These are phyloP conservation scores for Mayetiola destructor DNA, from an alignment of 2,888 invertebrate genomes.

Conservation along the genomic window DNA sequence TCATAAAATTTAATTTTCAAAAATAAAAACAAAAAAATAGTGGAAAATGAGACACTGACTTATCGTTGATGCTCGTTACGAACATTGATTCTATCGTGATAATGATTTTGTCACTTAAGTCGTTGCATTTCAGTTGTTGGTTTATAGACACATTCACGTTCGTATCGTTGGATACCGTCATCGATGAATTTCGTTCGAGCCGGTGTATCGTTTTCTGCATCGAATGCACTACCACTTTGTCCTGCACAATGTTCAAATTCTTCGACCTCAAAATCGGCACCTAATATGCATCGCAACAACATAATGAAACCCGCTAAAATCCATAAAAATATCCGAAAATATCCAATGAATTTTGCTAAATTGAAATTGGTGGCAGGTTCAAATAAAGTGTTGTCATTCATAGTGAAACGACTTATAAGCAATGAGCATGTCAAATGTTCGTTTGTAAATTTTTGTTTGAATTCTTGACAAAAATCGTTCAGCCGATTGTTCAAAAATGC, in stretches of 20 bases:
- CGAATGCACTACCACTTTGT: neutral
- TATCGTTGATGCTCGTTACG: too few relatives aligned
- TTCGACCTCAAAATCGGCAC: conserved; percentile 4
- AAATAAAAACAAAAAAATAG: too few relatives aligned
- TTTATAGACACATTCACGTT: neutral
- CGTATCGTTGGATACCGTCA: neutral
- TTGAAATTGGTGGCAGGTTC: neutral
- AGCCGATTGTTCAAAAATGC: neutral
- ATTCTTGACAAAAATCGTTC: neutral
- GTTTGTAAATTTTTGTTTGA: neutral
- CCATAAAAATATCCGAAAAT: neutral
- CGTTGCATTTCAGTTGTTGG: neutral
- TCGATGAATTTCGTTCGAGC: neutral
- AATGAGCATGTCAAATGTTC: neutral
- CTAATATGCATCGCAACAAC: conserved; percentile 9
- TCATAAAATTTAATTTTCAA: too few relatives aligned
- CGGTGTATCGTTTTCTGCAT: neutral
- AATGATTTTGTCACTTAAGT: too few relatives aligned
- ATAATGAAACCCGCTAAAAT: neutral
- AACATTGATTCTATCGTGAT: too few relatives aligned
- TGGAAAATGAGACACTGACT: too few relatives aligned
- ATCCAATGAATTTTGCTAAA: neutral
- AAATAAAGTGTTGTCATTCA: neutral
- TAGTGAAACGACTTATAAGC: neutral
- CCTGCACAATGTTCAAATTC: neutral